A percentile compares a stretch with the other conserved stretches of the same genome.
These are phyloP conservation scores for Musca vetustissima DNA, from an alignment of 1,140 invertebrate species.

Conservation along the genomic window DNA sequence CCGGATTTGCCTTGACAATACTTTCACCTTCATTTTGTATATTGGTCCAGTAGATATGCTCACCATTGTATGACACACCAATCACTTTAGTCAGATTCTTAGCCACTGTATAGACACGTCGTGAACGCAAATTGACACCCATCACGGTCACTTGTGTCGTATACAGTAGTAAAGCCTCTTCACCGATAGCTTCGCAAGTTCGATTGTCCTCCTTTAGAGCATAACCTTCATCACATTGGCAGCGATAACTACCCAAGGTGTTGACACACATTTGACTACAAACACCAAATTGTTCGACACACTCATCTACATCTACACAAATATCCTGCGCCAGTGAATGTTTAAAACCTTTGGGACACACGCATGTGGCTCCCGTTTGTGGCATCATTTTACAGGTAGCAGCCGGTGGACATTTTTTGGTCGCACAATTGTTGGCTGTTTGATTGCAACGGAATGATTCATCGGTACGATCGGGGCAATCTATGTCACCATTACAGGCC, in stretches of 20 bases:
- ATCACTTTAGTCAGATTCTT: constrained; percentile 63
- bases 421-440: constrained; percentile 36
- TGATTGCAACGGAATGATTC: constrained; percentile 42
- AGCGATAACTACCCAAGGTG: constrained; percentile 72
- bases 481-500: constrained; percentile 64
- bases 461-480: constrained; percentile 57
- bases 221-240: constrained; percentile 79
- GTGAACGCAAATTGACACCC: constrained; percentile 57
- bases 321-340: constrained; percentile 40
- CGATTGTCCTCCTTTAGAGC: constrained; percentile 64
- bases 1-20: constrained; percentile 62
- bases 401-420: constrained; percentile 32
- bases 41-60: constrained; percentile 75
- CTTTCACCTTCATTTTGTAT: constrained; percentile 65
- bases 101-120: constrained; percentile 57
- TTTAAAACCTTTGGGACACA: constrained; percentile 56
- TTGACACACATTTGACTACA: constrained; percentile 88
- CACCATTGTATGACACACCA: constrained; percentile 68
- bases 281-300: constrained; percentile 65
- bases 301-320: constrained; percentile 79
- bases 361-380: constrained; percentile 54
- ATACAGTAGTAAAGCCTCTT: constrained; percentile 67
- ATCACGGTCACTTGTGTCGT: constrained; percentile 60
- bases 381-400: constrained; percentile 48
- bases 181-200: constrained; percentile 70